Percentiles rank a stretch among this genome's conserved stretches.
phyloP scores from a whole-genome alignment of 2,113 vertebrate species.

The Lonchura striata region DNA sequence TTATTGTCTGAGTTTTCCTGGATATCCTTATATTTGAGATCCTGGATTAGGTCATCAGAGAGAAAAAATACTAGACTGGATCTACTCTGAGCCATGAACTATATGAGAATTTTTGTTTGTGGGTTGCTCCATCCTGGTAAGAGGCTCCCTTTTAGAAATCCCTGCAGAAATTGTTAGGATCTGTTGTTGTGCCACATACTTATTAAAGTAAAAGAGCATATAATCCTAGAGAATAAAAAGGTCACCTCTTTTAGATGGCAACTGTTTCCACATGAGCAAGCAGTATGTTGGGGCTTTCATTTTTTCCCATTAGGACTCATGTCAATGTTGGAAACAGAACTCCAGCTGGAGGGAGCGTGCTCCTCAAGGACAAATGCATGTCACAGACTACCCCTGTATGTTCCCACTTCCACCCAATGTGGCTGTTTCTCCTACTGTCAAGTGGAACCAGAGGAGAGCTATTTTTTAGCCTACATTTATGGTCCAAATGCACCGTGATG shows the following conservation, averaged over 20 bases:
- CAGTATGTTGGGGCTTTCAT: not conserved
- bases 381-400: not conserved
- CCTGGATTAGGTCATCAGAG: not conserved
- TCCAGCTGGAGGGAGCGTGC: not conserved
- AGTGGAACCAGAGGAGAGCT: not conserved
- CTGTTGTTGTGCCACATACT: not conserved
- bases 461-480: not conserved
- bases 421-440: not conserved
- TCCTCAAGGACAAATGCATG: not conserved
- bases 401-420: not conserved
- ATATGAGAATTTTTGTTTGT: not conserved
- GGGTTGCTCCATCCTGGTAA: not conserved
- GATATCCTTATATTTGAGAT: not conserved
- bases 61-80: not conserved
- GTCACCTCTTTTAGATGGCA: not conserved
- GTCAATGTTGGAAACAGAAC: not conserved
- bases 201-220: not conserved
- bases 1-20: not conserved
- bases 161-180: not conserved
- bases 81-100: not conserved
- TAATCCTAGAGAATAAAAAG: not conserved
- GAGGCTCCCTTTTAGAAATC: not conserved
- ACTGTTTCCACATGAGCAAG: not conserved
- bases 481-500: not conserved
- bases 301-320: not conserved